Evolutionary conservation across 2,888 invertebrate genomes (phyloP).

Genomic region (Tipula lateralis): DNA sequence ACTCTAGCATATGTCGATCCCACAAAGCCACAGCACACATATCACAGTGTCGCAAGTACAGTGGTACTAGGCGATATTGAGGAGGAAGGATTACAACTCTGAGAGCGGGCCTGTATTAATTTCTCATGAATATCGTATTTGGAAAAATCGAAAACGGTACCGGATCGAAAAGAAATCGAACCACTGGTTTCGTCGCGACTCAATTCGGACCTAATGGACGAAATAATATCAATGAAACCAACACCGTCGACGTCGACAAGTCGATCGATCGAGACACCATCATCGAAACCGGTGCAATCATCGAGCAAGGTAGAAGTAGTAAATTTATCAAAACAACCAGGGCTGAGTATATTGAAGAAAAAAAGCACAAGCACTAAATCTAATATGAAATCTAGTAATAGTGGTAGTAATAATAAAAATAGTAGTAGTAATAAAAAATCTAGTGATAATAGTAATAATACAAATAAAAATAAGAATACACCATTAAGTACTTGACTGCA

Average conservation of each 20-base stretch:
- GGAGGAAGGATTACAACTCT: conserved; percentile 47
- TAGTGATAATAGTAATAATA: conserved; percentile 27
- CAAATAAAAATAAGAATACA: not conserved
- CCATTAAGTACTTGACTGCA: not conserved
- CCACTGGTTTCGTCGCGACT: not conserved
- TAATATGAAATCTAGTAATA: not conserved
- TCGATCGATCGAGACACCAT: not conserved
- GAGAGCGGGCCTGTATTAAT: conserved; percentile 52
- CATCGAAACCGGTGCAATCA: not conserved
- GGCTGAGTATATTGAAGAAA: conserved; percentile 26
- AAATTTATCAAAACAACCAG: conserved; percentile 24
- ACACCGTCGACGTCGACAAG: not conserved
- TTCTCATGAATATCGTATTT: not conserved
- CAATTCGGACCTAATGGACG: not conserved
- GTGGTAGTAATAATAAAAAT: not conserved
- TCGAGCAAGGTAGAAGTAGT: not conserved
- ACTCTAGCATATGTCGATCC: conserved; percentile 44
- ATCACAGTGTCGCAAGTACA: conserved; percentile 51
- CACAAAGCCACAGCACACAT: conserved; percentile 46
- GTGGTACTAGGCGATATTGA: conserved; percentile 47
- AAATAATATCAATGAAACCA: not conserved
- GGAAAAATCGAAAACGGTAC: not conserved
- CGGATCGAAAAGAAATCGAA: conserved; percentile 6
- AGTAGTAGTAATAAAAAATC: not conserved
- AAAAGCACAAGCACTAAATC: not conserved